Conservation (phyloP, 2,797 vertebrate species). For the Acanthis flammea region DNA sequence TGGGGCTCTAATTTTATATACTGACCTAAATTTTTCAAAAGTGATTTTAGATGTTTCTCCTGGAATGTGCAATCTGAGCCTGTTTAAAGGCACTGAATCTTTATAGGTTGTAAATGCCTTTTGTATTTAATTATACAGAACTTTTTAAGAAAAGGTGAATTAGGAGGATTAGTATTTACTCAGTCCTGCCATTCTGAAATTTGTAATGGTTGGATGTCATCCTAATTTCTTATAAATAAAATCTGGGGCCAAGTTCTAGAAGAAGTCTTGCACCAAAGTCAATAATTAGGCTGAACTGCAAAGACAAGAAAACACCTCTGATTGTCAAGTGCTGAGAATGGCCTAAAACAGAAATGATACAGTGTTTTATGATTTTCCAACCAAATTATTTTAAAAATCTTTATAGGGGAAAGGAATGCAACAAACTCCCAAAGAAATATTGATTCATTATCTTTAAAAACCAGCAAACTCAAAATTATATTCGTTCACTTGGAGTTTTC, state of each 20-base stretch:
- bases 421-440: background rate
- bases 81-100: background rate
- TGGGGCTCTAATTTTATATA: constrained; percentile 13
- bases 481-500: background rate
- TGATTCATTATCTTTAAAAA: background rate
- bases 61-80: background rate
- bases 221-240: background rate
- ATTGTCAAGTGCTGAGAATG: background rate
- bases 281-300: background rate
- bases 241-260: background rate
- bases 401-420: background rate
- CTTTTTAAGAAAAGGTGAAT: background rate
- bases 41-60: background rate
- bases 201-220: background rate
- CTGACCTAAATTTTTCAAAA: constrained; percentile 24
- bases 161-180: background rate
- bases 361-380: background rate
- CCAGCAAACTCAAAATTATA: background rate
- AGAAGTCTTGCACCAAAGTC: background rate
- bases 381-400: background rate
- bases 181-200: background rate
- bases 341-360: background rate
- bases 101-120: background rate
- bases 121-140: background rate
- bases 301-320: background rate